phyloP scores from a whole-genome alignment of 1,140 invertebrate genomes.

The Drosophila sulfurigaster region DNA sequence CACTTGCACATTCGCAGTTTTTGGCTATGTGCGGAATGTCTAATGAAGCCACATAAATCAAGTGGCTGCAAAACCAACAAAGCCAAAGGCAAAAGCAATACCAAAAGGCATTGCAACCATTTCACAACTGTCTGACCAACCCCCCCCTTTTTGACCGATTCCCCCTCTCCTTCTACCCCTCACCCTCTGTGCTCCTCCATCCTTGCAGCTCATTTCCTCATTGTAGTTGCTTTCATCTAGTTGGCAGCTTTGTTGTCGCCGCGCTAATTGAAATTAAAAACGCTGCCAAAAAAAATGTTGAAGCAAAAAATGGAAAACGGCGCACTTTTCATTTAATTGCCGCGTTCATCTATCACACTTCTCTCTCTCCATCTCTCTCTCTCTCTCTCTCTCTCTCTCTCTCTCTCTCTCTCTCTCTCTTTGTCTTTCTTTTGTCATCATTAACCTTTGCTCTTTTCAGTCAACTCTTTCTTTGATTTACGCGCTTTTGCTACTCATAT shows the following conservation, averaged over 20 bases:
- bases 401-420: neutral
- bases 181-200: neutral
- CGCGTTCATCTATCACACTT: neutral
- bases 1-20: slow-evolving; percentile 9
- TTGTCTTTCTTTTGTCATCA: neutral
- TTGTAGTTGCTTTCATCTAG: slow-evolving; percentile 15
- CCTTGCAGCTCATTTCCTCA: slow-evolving; percentile 4
- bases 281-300: slow-evolving; percentile 43
- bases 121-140: slow-evolving; percentile 17
- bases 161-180: neutral
- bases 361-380: neutral
- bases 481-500: neutral
- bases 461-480: slow-evolving; percentile 16
- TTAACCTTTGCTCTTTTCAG: no score
- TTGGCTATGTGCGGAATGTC: slow-evolving; percentile 73
- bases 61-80: slow-evolving; percentile 47
- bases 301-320: neutral
- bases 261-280: slow-evolving; percentile 79
- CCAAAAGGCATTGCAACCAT: slow-evolving; percentile 39
- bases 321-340: slow-evolving; percentile 30
- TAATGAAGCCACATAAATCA: slow-evolving; percentile 84
- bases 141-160: neutral
- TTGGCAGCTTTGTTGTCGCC: slow-evolving; percentile 36
- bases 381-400: neutral
- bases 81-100: slow-evolving; percentile 30